Percentiles rank a stretch among this genome's conserved stretches.
Conservation (phyloP, 2,888 invertebrate species). For the Geophilus truncorum region DNA sequence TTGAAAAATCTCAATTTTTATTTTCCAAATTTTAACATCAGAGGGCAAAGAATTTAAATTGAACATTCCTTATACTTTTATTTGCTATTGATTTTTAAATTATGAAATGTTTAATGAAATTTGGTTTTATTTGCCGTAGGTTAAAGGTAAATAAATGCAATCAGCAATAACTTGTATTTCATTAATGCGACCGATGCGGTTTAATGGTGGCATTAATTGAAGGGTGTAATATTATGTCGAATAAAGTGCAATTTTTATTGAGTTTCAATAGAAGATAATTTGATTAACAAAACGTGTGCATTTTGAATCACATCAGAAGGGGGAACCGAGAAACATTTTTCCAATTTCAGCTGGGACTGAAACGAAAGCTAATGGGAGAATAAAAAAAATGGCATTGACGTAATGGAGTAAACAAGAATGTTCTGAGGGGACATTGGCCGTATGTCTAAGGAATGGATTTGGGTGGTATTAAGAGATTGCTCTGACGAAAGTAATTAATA, state of each 20-base stretch:
- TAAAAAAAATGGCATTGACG: background rate
- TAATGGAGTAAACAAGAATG: constrained; percentile 1
- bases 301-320: background rate
- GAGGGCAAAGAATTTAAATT: too few species aligned
- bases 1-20: too few species aligned
- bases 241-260: too few species aligned
- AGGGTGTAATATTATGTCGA: too few species aligned
- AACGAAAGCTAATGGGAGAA: background rate
- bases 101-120: background rate
- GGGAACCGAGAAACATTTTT: background rate
- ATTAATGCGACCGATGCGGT: too few species aligned
- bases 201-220: too few species aligned
- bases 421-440: background rate
- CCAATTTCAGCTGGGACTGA: background rate
- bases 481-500: background rate
- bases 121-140: background rate
- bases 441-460: background rate
- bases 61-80: too few species aligned
- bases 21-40: too few species aligned
- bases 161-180: too few species aligned
- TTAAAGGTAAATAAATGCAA: background rate
- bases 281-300: background rate
- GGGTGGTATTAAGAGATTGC: background rate
- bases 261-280: too few species aligned
- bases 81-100: too few species aligned